These are phyloP conservation scores for Papilio aristodemus DNA, from an alignment of 1,140 invertebrate species.

Conservation along the genomic window DNA sequence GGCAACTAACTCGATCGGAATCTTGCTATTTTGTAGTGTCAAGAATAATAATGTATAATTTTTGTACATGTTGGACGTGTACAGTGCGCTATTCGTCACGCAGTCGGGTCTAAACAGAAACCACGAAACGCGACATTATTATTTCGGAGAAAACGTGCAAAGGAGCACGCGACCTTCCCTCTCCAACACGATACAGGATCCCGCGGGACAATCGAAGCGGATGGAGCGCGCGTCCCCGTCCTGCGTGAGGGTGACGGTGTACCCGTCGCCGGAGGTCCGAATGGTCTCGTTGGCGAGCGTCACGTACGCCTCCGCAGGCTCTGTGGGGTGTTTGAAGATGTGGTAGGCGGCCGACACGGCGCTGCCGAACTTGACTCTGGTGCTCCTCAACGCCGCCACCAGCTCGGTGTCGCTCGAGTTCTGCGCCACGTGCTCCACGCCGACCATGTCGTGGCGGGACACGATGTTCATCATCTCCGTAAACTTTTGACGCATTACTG, in stretches of 20 bases:
- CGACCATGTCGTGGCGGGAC: conserved; percentile 8
- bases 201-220: conserved; percentile 6
- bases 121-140: no score
- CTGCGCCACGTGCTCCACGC: neutral
- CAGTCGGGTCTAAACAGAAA: no score
- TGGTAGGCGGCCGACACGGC: conserved; percentile 24
- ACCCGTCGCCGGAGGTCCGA: neutral
- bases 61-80: no score
- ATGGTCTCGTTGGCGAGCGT: conserved; percentile 18
- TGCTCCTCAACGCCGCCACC: conserved; percentile 32
- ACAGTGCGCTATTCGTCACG: no score
- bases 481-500: conserved; percentile 10
- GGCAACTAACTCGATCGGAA: no score
- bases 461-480: neutral
- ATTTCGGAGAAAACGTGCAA: conserved; percentile 25
- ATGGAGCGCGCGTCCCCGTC: conserved; percentile 13
- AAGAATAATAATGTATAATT: no score
- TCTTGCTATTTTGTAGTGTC: no score
- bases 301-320: conserved; percentile 2
- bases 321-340: conserved; percentile 20
- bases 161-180: conserved; percentile 9
- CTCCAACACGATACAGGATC: neutral
- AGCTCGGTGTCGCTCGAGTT: conserved; percentile 42
- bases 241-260: conserved; percentile 11
- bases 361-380: conserved; percentile 15